These are phyloP conservation scores for Heliornis fulica DNA, from an alignment of 2,113 vertebrate species.

Conservation along the genomic window DNA sequence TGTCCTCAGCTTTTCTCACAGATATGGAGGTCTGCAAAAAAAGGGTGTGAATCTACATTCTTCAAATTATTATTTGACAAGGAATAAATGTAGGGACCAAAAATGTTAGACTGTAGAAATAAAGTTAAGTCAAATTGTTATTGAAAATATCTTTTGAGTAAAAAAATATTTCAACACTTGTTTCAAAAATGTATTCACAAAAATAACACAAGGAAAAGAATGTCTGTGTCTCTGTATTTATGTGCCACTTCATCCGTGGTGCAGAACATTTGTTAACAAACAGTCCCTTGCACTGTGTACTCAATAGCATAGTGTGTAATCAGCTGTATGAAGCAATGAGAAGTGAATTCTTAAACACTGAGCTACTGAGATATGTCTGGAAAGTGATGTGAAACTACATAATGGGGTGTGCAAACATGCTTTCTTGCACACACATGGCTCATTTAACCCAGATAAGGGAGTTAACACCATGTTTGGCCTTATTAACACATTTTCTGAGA, in stretches of 20 bases:
- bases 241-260: neutral
- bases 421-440: neutral
- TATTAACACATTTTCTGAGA: neutral
- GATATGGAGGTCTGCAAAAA: neutral
- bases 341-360: constrained; percentile 8
- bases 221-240: neutral
- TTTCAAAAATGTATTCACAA: neutral
- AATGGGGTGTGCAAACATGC: neutral
- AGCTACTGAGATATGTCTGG: neutral
- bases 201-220: neutral
- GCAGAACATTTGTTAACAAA: constrained; percentile 26
- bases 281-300: neutral
- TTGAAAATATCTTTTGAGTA: neutral
- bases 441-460: neutral
- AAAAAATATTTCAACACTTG: neutral
- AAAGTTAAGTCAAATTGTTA: neutral
- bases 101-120: neutral
- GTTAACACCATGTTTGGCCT: neutral
- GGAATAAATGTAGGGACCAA: neutral
- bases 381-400: neutral
- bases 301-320: constrained; percentile 5
- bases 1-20: neutral
- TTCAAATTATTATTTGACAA: neutral
- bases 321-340: constrained; percentile 4
- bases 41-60: neutral